A percentile compares a stretch with the other conserved stretches of the same genome.
phyloP scores from a whole-genome alignment of 2,797 vertebrate genomes.

The Argyrosomus regius region DNA sequence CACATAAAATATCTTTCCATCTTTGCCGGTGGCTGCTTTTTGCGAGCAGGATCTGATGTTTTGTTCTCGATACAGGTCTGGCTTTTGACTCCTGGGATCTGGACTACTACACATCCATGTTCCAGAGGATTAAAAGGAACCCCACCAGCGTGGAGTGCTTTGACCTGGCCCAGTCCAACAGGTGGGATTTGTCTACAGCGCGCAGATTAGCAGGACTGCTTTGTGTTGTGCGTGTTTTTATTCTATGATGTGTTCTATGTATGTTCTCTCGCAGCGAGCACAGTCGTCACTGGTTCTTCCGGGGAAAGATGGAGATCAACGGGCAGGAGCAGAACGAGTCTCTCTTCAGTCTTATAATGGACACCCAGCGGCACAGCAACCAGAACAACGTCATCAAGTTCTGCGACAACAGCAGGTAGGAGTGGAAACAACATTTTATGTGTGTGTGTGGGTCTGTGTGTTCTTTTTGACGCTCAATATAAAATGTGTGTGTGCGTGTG shows the following conservation, averaged over 20 bases:
- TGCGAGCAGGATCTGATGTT: background rate
- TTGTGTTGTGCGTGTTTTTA: constrained; percentile 4
- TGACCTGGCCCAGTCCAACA: constrained; percentile 95
- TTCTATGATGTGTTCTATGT: constrained; percentile 9
- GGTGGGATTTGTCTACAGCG: constrained; percentile 75
- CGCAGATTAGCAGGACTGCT: background rate
- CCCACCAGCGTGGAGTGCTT: constrained; percentile 94
- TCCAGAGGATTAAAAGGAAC: constrained; percentile 89
- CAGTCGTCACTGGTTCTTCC: constrained; percentile 97
- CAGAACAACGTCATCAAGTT: constrained; percentile 96
- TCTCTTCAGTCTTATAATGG: constrained; percentile 93
- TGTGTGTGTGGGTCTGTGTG: background rate
- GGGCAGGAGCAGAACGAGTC: constrained; percentile 86
- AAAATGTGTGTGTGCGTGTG: constrained; percentile 12
- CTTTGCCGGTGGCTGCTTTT: background rate
- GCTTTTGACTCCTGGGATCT: constrained; percentile 95
- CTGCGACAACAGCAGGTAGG: constrained; percentile 96
- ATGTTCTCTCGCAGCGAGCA: constrained; percentile 86
- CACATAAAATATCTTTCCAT: background rate
- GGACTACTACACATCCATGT: constrained; percentile 91
- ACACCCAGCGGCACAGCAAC: constrained; percentile 91
- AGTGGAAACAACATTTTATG: background rate
- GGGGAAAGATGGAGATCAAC: constrained; percentile 89
- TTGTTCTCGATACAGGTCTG: constrained; percentile 82
- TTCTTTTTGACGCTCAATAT: background rate